Conservation (phyloP, 2,888 invertebrate species). For the Prosopocoilus inquinatus region DNA sequence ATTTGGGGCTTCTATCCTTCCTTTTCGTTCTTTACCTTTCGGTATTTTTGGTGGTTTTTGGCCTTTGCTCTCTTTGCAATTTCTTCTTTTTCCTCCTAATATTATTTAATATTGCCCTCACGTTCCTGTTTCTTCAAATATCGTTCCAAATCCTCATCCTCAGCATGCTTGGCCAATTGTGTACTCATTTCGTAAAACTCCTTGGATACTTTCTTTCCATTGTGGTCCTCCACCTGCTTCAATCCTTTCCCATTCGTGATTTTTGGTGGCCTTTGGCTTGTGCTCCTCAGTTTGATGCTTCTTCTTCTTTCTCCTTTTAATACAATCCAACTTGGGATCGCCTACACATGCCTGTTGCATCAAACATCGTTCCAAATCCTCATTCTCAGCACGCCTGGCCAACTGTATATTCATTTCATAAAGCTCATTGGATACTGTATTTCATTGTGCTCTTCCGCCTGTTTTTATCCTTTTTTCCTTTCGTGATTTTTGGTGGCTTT, state of each 20-base stretch:
- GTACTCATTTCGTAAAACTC: constrained; percentile 83
- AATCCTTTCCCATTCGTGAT: no score
- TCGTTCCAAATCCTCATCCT: constrained; percentile 85
- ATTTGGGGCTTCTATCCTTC: no score
- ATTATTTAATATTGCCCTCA: constrained; percentile 85
- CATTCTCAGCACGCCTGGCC: constrained; percentile 85
- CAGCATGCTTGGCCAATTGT: constrained; percentile 85
- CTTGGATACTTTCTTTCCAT: constrained; percentile 67
- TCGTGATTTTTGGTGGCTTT: no score
- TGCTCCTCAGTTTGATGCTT: constrained; percentile 57
- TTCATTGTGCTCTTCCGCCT: constrained; percentile 70
- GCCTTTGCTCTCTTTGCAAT: constrained; percentile 54
- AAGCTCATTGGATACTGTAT: constrained; percentile 69
- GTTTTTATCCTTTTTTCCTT: constrained; percentile 83
- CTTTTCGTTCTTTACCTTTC: no score
- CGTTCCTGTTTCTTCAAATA: constrained; percentile 71
- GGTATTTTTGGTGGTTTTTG: no score
- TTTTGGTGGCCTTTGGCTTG: no score
- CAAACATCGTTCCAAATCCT: constrained; percentile 78
- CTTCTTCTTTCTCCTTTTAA: constrained; percentile 68
- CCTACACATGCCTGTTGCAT: constrained; percentile 75
- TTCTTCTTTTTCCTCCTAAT: constrained; percentile 70
- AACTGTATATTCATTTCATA: constrained; percentile 89
- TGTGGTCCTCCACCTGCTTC: constrained; percentile 76
- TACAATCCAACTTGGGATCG: constrained; percentile 92